phyloP scores from a whole-genome alignment of 2,888 invertebrate genomes.

The Panopea generosa region DNA sequence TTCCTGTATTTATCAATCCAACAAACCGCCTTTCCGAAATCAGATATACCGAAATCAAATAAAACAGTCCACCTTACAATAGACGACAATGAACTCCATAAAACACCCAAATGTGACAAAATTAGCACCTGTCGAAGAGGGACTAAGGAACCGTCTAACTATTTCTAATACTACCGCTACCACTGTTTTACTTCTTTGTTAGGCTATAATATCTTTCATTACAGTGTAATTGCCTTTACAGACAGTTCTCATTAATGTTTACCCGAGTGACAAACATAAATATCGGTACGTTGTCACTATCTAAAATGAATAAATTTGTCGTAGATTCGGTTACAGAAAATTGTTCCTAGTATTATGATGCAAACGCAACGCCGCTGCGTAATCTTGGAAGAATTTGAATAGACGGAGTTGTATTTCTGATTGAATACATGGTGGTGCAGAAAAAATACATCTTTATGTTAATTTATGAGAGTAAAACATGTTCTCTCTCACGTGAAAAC shows the following conservation, averaged over 20 bases:
- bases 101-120: constrained; percentile 46
- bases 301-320: constrained; percentile 18
- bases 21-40: constrained; percentile 47
- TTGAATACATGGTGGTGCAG: not conserved
- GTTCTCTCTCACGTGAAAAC: too few relatives aligned
- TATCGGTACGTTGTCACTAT: constrained; percentile 15
- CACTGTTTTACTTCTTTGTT: constrained; percentile 40
- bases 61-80: constrained; percentile 25
- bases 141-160: constrained; percentile 45
- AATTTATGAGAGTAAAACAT: too few relatives aligned
- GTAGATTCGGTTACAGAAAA: constrained; percentile 34
- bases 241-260: constrained; percentile 11
- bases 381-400: not conserved
- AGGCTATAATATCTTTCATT: constrained; percentile 39
- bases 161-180: constrained; percentile 30
- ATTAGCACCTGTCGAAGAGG: constrained; percentile 56
- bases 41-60: constrained; percentile 49
- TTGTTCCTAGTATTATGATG: constrained; percentile 12
- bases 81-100: constrained; percentile 28
- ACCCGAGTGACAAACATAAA: constrained; percentile 1
- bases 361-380: constrained; percentile 2
- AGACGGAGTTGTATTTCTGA: not conserved
- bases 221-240: constrained; percentile 40
- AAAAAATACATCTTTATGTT: not conserved
- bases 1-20: constrained; percentile 49